Percentiles rank a stretch among this genome's conserved stretches.
Evolutionary conservation across 2,888 invertebrate genomes (phyloP).

Genomic region (Campoplex capitator): DNA sequence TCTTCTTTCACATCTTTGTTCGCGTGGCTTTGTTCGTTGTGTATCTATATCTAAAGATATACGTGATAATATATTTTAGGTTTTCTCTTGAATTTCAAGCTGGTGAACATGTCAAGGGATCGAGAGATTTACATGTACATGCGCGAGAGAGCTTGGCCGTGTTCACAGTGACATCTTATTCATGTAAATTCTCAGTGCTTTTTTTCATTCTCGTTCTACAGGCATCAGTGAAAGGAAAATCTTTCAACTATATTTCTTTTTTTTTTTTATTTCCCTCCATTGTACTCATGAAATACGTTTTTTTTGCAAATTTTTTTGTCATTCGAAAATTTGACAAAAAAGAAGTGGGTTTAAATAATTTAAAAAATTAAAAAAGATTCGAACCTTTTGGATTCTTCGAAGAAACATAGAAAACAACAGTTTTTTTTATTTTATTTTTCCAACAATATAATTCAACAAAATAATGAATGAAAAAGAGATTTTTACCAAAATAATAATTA

Average conservation of each 20-base stretch:
- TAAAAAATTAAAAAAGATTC: neutral
- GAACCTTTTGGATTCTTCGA: neutral
- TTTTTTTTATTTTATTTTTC: neutral
- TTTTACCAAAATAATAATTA: neutral
- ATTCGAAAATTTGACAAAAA: neutral
- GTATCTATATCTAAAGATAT: constrained; percentile 7
- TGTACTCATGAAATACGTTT: neutral
- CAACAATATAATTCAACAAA: neutral
- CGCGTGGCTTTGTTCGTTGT: neutral
- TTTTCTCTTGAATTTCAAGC: constrained; percentile 57
- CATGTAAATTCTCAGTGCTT: constrained; percentile 67
- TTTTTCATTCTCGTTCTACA: constrained; percentile 25
- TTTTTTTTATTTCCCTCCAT: constrained; percentile 1
- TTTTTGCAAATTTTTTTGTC: neutral
- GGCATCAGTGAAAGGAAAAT: constrained; percentile 17
- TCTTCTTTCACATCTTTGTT: constrained; percentile 18
- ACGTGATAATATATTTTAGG: constrained; percentile 35
- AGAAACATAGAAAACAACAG: neutral
- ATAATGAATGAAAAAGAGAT: neutral
- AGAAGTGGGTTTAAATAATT: neutral
- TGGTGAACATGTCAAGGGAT: constrained; percentile 62
- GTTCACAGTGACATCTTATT: constrained; percentile 67
- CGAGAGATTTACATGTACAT: constrained; percentile 69
- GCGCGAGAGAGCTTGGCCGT: constrained; percentile 40
- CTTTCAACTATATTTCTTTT: constrained; percentile 41